Percentiles rank a stretch among this genome's conserved stretches.
Evolutionary conservation across 1,140 invertebrate species (phyloP).

Genomic region (Heliconius hermathena): DNA sequence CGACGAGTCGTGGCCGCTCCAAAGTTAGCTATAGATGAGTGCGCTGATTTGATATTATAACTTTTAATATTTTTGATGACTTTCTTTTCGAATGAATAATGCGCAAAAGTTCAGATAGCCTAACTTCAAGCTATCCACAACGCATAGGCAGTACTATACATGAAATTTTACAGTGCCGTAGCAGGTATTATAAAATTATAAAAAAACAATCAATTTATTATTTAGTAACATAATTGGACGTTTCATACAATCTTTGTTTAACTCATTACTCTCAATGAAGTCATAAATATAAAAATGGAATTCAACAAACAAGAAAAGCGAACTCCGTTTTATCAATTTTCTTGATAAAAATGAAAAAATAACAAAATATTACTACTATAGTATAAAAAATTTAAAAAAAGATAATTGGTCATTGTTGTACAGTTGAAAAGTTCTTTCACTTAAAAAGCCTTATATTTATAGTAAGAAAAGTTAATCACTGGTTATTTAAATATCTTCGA

Average conservation of each 20-base stretch:
- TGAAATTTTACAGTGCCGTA: neutral
- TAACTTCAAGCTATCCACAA: too few relatives aligned
- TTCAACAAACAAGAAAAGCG: neutral
- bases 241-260: neutral
- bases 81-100: too few relatives aligned
- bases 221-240: constrained; percentile 28
- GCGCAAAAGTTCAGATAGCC: too few relatives aligned
- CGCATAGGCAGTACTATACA: too few relatives aligned
- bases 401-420: neutral
- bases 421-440: neutral
- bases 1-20: too few relatives aligned
- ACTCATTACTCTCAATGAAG: neutral
- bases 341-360: neutral
- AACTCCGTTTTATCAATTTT: neutral
- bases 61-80: too few relatives aligned
- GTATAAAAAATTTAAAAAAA: neutral
- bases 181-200: neutral
- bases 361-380: neutral
- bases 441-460: neutral
- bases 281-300: neutral
- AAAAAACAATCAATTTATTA: constrained; percentile 31
- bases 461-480: neutral
- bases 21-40: too few relatives aligned
- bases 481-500: constrained; percentile 1
- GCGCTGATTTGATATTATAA: too few relatives aligned